phyloP scores from a whole-genome alignment of 2,113 vertebrate genomes.

The Indri indri region DNA sequence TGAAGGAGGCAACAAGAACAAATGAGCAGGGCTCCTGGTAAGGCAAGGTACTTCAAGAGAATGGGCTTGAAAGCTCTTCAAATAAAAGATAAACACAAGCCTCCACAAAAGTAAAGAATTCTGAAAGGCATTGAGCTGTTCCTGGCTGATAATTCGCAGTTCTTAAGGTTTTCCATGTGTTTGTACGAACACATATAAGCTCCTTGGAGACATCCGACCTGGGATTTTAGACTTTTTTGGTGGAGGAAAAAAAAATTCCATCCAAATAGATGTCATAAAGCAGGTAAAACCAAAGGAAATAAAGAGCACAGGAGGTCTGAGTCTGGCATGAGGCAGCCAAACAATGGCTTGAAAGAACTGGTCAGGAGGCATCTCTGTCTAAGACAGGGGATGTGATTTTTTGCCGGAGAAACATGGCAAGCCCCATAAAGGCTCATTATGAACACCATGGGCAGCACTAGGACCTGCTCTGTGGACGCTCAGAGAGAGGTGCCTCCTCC shows the following conservation, averaged over 20 bases:
- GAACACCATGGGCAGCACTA: background rate
- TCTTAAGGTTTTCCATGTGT: constrained; percentile 9
- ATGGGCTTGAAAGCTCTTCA: constrained; percentile 63
- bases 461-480: background rate
- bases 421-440: background rate
- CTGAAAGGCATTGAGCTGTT: constrained; percentile 50
- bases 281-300: constrained; percentile 1
- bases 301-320: background rate
- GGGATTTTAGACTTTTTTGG: constrained; percentile 16
- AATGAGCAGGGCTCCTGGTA: constrained; percentile 31
- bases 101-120: constrained; percentile 54
- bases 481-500: background rate
- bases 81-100: constrained; percentile 69
- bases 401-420: background rate
- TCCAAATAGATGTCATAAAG: constrained; percentile 44
- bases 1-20: constrained; percentile 57
- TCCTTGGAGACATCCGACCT: constrained; percentile 56
- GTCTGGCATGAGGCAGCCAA: background rate
- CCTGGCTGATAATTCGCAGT: constrained; percentile 52
- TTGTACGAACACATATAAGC: constrained; percentile 37
- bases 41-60: constrained; percentile 63
- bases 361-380: background rate
- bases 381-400: background rate
- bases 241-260: background rate
- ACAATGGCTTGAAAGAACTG: background rate